Evolutionary conservation across 1,140 invertebrate species (phyloP).

Genomic region (Leptonema lineaticorne): DNA sequence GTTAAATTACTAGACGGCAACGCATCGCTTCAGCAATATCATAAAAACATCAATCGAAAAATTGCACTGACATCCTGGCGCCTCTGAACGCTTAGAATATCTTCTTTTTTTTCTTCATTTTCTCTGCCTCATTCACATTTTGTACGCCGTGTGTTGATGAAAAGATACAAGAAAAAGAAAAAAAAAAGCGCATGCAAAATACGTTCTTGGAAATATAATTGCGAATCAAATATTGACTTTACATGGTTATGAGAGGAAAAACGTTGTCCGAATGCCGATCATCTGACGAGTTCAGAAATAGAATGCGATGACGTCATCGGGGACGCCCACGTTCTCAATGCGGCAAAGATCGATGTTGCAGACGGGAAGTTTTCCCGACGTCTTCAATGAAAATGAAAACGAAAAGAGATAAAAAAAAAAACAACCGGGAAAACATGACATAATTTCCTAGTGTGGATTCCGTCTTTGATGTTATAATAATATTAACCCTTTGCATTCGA

Average conservation of each 20-base stretch:
- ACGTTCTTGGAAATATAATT: slow-evolving; percentile 6
- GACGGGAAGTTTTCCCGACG: background rate
- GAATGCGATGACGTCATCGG: slow-evolving; percentile 15
- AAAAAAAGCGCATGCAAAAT: background rate
- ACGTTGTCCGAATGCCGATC: slow-evolving; percentile 24
- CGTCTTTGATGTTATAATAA: no score
- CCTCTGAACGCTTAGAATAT: background rate
- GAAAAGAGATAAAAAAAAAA: background rate
- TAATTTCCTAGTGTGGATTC: no score
- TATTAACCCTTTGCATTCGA: no score
- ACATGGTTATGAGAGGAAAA: background rate
- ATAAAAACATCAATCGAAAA: background rate
- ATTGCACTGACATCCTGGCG: background rate
- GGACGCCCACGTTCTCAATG: background rate
- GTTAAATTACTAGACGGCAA: no score
- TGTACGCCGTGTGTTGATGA: no score
- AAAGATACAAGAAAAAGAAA: background rate
- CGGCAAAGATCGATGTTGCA: background rate
- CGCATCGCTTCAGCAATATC: background rate
- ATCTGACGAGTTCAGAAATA: slow-evolving; percentile 21
- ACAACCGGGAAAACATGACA: no score
- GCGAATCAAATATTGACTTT: slow-evolving; percentile 12
- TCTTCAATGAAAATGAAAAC: background rate
- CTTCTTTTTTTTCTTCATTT: no score
- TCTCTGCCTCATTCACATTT: no score